Evolutionary conservation across 2,113 vertebrate species (phyloP), one percentile per base, ranked within the genome.

Genomic region (Otocyon megalotis): DNA sequence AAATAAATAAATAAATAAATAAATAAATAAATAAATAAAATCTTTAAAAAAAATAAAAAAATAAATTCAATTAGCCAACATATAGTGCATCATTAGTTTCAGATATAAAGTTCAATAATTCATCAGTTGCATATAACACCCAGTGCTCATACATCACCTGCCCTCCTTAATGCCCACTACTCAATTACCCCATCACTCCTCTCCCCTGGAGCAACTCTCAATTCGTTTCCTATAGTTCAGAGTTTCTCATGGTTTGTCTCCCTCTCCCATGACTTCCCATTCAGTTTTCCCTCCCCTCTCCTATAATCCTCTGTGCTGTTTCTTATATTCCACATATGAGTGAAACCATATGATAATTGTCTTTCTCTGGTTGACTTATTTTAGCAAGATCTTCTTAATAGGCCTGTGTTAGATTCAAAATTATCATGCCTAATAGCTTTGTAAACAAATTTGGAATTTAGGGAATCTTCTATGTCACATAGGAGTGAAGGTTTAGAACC

Each of bases 391-490:
- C 56, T 98, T 95, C 96, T 79, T 48, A 98, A 96, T 97, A 98
- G 92, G 98, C 94, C 98, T 97, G 83, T 97, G 96, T 97, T 98
- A 98, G 98, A 98, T 96, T 98, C 79, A 95, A 95, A 97, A 95
- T 97, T 96, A 98, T 98, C 96, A 96, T 97, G 90, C 97, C 72
- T 84, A 97, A 98, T 24, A 58, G 84, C 93, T 98, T 95, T 97
- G 93, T 97, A 98, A 99, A 98, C 98, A 98, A 98, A 98, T 92
- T 89, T 95, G 97, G 96, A 98, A 98, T 98, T 96, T 96, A 84
- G 97, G 96, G 86, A 94, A 95, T 96, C 97, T 97, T 93, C 62
- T 97, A 30, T 93, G 83, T 95, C 88, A 82, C 60, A 63, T 56
- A 60, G 30, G 58, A 93, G 80, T 95, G 58, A 85, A 92, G n/a